Evolutionary conservation across 2,113 vertebrate genomes (phyloP), one percentile per base, ranked within the genome.

Genomic region (Python bivittatus): DNA sequence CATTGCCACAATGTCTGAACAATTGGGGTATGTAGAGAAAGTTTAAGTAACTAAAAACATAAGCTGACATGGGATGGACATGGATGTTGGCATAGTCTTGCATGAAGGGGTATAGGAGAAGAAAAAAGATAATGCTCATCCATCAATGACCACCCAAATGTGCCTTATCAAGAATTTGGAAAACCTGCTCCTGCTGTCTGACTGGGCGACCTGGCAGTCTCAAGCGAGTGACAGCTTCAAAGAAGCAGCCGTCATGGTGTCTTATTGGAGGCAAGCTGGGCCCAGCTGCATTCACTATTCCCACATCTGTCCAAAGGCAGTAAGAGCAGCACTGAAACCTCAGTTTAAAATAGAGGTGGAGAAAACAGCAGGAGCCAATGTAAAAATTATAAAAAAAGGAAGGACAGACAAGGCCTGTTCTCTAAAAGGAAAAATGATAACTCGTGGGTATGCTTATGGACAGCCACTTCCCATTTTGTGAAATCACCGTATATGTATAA

Each of bases 251-350:
- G 95, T 96, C 94, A 99, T 99, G 98, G 98, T 99, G 92, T 97
- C 99, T 0, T 99, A 99, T 44, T 99, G 99, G 99, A 98, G 99
- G 96, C 99, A 99, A 93, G 99, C 98, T 3, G 99, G 99, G 84
- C 96, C n/a, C 91, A 99, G 99, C 96, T 99, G 99, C 97, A 99
- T 99, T 96, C 98, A 98, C 0, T 99, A 98, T 94, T 99, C 99
- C 1, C 97, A 98, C 92, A 98, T 99, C 97, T 99, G 99, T 52
- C 99, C 99, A 0, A 98, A 94, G 87, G 99, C 96, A 0, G 98
- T 99, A 20, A 96, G 99, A 1, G 98, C 98, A 0, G 99, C 99
- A 0, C 91, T 99, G 94, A 99, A 99, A 96, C 98, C 98, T 0
- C 97, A 98, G 95, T 96, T 98, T 94, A 98, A 97, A 90, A 89